phyloP scores from a whole-genome alignment of 2,113 vertebrate genomes.

The Gila orcuttii region DNA sequence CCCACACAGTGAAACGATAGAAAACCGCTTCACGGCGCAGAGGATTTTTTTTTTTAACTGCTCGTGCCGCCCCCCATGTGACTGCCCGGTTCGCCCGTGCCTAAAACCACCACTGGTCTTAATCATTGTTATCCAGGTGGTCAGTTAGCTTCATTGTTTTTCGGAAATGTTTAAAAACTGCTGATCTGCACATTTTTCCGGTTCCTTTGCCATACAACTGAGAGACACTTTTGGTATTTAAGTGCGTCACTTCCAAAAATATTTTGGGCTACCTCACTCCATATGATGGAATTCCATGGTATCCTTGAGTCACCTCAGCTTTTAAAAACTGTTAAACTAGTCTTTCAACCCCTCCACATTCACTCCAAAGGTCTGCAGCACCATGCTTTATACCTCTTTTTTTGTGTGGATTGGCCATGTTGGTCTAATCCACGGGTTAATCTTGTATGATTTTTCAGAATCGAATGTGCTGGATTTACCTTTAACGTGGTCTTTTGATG shows the following conservation, averaged over 20 bases:
- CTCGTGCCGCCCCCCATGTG: no score
- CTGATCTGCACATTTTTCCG: not conserved
- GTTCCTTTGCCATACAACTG: conserved; percentile 18
- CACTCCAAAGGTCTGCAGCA: not conserved
- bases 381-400: not conserved
- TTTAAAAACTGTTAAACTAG: not conserved
- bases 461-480: not conserved
- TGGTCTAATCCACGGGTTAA: not conserved
- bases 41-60: no score
- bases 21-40: no score
- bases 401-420: not conserved
- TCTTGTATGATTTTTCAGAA: not conserved
- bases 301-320: not conserved
- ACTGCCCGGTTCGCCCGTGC: no score
- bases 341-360: not conserved
- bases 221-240: not conserved
- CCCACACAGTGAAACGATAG: no score
- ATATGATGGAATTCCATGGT: not conserved
- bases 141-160: not conserved
- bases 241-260: not conserved
- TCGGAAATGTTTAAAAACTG: not conserved
- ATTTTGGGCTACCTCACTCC: not conserved
- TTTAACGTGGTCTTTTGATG: no score
- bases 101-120: no score
- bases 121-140: not conserved